Base-by-base conservation (phyloP, 2,113 vertebrate genomes). In the Salminus brasiliensis region DNA sequence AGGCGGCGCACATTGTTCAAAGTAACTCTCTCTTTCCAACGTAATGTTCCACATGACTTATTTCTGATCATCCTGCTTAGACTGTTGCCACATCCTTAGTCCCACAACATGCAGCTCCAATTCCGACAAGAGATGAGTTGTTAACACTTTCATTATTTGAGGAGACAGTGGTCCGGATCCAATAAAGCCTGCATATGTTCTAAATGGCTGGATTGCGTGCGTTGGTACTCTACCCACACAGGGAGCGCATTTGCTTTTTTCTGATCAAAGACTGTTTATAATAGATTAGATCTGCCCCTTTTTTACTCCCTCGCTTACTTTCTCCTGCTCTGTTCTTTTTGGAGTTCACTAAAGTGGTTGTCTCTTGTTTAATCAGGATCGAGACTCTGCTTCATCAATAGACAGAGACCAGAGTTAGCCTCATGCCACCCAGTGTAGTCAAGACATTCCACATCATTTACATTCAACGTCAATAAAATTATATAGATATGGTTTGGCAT, bases 191-290 rank as follows among this genome's bases (percentile, higher is more conserved):
- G 81, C 83, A 78, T 85, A 71, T 79, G 74, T 78, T 89, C 43
- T 83, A 72, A 87, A 88, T 84, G 41, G 78, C 21, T 74, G 23
- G 57, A 82, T 88, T 65, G 84, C 85, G 34, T 89, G 86, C 81
- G 65, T 63, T 45, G 79, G 80, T 72, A 43, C 59, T 77, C 62
- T 81, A 45, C 18, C 69, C 80, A 71, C 78, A 83, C 83, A 72
- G 62, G 16, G 47, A 21, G 47, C 81, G 75, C 75, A 83, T 85
- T 78, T 77, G 76, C 82, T 78, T 80, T 52, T 65, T 81, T 80
- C 66, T 67, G 87, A 92, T 90, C 89, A 91, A 90, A 91, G 84
- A 43, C 59, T 65, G 70, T 87, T 83, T 65, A 76, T 57, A 87
- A 88, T 76, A 80, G 85, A 89, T 90, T 76, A 79, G 81, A 89